Conservation (phyloP, 2,888 invertebrate species). For the Congeria kusceri region DNA sequence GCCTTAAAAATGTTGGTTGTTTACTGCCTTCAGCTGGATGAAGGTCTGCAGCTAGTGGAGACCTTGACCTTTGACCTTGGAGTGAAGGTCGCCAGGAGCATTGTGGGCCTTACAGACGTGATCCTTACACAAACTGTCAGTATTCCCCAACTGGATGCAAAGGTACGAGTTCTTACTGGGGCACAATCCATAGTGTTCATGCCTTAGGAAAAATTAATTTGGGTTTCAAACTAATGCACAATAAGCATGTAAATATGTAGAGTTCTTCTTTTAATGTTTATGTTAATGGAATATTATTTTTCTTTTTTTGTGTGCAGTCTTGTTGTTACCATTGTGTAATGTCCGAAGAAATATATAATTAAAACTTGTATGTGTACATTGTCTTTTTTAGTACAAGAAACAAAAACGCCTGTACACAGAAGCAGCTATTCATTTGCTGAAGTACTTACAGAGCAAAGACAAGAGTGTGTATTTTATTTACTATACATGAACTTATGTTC, state of each 20-base stretch:
- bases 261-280: no score
- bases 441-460: slow-evolving; percentile 56
- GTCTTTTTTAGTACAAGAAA: slow-evolving; percentile 51
- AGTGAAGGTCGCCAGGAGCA: slow-evolving; percentile 48
- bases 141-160: slow-evolving; percentile 31
- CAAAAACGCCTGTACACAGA: slow-evolving; percentile 62
- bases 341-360: no score
- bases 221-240: no score
- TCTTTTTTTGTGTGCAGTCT: no score
- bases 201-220: no score
- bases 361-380: no score
- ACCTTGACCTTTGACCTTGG: slow-evolving; percentile 58
- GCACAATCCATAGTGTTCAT: not conserved
- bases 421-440: slow-evolving; percentile 62
- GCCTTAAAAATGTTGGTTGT: not conserved
- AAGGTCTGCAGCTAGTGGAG: slow-evolving; percentile 67
- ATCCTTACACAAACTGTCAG: slow-evolving; percentile 53
- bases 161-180: slow-evolving; percentile 37
- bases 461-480: slow-evolving; percentile 45
- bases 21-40: slow-evolving; percentile 62
- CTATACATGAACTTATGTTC: not conserved
- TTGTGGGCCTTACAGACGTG: slow-evolving; percentile 55
- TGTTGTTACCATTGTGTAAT: no score
- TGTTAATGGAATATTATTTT: no score
- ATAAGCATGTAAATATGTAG: no score